A percentile compares a stretch with the other conserved stretches of the same genome.
phyloP scores from a whole-genome alignment of 2,888 invertebrate species.

The Eucera pruinosa region DNA sequence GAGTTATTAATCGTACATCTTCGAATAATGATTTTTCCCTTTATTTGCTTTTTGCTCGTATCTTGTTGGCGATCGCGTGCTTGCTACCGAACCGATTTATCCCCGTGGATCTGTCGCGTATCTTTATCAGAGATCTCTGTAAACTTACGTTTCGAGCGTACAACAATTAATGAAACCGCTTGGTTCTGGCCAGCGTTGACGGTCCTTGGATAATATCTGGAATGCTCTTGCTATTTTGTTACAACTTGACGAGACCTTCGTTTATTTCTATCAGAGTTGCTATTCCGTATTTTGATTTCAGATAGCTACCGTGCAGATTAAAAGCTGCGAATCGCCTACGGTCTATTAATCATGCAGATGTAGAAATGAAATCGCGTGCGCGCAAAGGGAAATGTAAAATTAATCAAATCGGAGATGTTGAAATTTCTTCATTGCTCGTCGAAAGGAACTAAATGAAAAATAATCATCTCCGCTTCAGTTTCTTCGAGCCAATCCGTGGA shows the following conservation, averaged over 20 bases:
- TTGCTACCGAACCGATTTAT: constrained; percentile 1
- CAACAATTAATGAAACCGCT: constrained; percentile 17
- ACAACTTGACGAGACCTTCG: background rate
- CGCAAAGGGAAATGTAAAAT: no score
- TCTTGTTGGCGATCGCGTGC: background rate
- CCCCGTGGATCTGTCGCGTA: constrained; percentile 35
- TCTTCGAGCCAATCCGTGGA: no score
- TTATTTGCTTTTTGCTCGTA: background rate
- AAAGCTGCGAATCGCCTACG: no score
- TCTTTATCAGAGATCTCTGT: constrained; percentile 17
- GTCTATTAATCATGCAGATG: no score
- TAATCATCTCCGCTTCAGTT: no score
- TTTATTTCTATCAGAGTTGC: background rate
- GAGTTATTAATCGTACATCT: constrained; percentile 41
- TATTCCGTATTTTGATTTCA: background rate
- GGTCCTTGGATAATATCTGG: background rate
- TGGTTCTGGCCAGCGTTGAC: background rate
- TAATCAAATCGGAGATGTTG: no score
- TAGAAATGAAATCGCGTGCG: no score
- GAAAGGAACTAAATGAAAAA: no score
- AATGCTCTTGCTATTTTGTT: background rate
- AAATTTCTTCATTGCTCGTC: no score
- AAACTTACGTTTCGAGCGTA: background rate
- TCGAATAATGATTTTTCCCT: background rate
- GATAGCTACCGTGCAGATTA: no score